Base-by-base conservation (phyloP, 1,140 invertebrate genomes). In the Cherax destructor region DNA sequence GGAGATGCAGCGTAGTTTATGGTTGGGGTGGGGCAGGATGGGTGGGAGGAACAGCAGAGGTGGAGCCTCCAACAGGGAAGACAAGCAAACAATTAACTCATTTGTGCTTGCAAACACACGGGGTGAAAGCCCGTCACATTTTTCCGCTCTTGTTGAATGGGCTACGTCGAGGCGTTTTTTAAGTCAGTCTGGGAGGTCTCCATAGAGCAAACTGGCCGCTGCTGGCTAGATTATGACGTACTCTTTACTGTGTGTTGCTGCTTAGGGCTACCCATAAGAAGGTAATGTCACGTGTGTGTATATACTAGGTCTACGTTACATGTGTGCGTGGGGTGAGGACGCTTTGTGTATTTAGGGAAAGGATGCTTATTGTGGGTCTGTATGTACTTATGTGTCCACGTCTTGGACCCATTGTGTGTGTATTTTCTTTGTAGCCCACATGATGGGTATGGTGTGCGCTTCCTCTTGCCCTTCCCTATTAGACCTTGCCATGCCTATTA, bases 51-150 rank as follows among this genome's bases (percentile, higher is more conserved):
- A 47, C 47, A 79, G 77, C n/a, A 21, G 47, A 18, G 77, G 77
- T 4, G 11, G 77, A 5, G 77, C 47, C 77, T 50, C 41, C 50
- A 79, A 24, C 52, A 56, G 47, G 47, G 50, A 47, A 79, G 77
- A 65, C 83, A 86, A 30, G 65, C 69, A 72, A 86, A 86, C 83
- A 86, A 86, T 86, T 69, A 74, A 86, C 69, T 74, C 83, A 86
- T 86, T 86, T 86, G 69, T 86, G 61, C 83, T 86, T 86, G 83
- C 83, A 86, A 86, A 86, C 83, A 86, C 83, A 86, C 56, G 49
- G 83, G 83, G 83, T 86, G 83, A 86, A 86, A 65, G 83, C 83
- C 69, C 18, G 59, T 86, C 83, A 30, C 72, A 86, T 86, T 86
- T 86, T 86, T 86, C 72, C 83, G 69, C 83, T 47, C 69, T 13